Conservation (phyloP, 2,888 invertebrate genomes). For the Aplocera efformata region DNA sequence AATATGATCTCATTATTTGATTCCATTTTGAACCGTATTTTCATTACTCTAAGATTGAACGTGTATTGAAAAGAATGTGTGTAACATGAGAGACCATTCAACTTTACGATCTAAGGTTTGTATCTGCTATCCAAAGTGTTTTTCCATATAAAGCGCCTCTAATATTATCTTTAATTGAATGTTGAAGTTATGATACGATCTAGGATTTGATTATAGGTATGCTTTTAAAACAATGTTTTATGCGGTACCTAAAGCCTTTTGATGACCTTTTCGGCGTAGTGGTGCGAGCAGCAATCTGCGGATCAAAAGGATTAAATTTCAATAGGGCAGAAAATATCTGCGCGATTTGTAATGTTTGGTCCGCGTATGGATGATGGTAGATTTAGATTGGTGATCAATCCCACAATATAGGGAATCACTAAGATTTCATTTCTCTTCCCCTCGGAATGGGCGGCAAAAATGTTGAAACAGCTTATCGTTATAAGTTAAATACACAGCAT, state of each 20-base stretch:
- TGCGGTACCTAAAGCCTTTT: too few relatives aligned
- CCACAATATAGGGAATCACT: too few relatives aligned
- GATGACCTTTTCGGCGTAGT: too few relatives aligned
- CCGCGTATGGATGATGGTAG: too few relatives aligned
- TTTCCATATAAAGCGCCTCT: slow-evolving; percentile 18
- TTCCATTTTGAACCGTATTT: slow-evolving; percentile 16
- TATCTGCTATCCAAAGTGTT: slow-evolving; percentile 18
- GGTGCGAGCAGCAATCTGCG: too few relatives aligned
- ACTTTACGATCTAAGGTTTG: slow-evolving; percentile 19
- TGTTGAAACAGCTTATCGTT: too few relatives aligned
- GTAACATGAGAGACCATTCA: slow-evolving; percentile 21
- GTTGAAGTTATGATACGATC: slow-evolving; percentile 11
- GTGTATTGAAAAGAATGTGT: slow-evolving; percentile 3
- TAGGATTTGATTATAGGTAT: neutral
- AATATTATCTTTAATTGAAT: slow-evolving; percentile 20
- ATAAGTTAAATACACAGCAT: too few relatives aligned
- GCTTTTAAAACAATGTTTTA: slow-evolving; percentile 7
- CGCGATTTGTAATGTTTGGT: slow-evolving; percentile 4
- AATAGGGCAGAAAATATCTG: too few relatives aligned
- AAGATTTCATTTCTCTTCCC: too few relatives aligned
- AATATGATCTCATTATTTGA: neutral
- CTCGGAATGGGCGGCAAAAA: too few relatives aligned
- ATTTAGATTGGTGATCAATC: too few relatives aligned
- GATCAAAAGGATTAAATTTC: too few relatives aligned
- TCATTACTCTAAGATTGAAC: slow-evolving; percentile 4